Evolutionary conservation across 2,113 vertebrate species (phyloP).

Genomic region (Dolichallabes microphthalmus): DNA sequence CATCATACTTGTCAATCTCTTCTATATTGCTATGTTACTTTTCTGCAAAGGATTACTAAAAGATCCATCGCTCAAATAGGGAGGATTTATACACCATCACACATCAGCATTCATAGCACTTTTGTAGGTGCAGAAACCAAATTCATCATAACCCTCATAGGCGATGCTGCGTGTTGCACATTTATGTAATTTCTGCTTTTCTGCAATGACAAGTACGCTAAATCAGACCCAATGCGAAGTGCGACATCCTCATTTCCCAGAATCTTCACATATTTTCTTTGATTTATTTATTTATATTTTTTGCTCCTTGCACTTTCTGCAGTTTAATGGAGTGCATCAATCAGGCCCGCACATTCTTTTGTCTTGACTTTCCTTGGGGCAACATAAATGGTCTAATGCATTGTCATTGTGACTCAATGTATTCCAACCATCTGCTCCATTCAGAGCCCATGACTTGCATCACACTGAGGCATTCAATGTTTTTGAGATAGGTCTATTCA

Average conservation of each 20-base stretch:
- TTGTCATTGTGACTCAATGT: slow-evolving; percentile 50
- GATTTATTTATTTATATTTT: neutral
- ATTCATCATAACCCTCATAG: slow-evolving; percentile 38
- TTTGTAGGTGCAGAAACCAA: slow-evolving; percentile 37
- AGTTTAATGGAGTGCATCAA: slow-evolving; percentile 41
- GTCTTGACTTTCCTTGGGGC: slow-evolving; percentile 46
- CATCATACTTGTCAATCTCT: slow-evolving; percentile 7
- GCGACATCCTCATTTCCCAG: slow-evolving; percentile 18
- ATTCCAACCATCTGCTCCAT: slow-evolving; percentile 54
- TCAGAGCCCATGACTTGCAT: slow-evolving; percentile 24
- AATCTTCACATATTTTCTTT: slow-evolving; percentile 13
- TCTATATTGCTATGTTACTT: neutral
- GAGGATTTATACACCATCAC: neutral
- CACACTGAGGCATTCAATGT: slow-evolving; percentile 16
- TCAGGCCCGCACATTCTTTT: slow-evolving; percentile 35
- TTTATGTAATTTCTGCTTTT: slow-evolving; percentile 41
- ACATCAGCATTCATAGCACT: slow-evolving; percentile 36
- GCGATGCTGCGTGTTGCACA: slow-evolving; percentile 9
- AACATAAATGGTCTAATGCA: slow-evolving; percentile 51
- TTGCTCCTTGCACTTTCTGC: slow-evolving; percentile 19
- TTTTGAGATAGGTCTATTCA: slow-evolving; percentile 7
- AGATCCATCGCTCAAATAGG: neutral
- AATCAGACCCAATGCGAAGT: slow-evolving; percentile 28
- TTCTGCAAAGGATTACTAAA: slow-evolving; percentile 11
- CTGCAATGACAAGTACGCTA: slow-evolving; percentile 32